Evolutionary conservation across 2,888 invertebrate species (phyloP).

Genomic region (Phymatocera aterrima): DNA sequence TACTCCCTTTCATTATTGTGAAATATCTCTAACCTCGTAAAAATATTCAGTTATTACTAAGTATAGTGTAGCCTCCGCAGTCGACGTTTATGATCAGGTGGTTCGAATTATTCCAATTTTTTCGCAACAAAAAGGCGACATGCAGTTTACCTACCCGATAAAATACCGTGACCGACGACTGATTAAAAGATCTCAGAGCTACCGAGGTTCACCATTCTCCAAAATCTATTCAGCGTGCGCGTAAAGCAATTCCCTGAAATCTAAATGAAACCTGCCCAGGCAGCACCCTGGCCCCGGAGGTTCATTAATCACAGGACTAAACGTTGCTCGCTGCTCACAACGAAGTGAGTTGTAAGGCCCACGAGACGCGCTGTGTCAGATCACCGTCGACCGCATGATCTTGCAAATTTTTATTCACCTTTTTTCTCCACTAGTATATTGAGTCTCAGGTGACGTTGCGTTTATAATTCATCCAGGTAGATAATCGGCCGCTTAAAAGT

Average conservation of each 20-base stretch:
- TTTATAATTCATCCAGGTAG: constrained; percentile 49
- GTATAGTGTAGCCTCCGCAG: too few species aligned
- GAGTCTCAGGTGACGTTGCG: constrained; percentile 34
- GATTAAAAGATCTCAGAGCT: neutral
- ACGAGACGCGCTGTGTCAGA: constrained; percentile 42
- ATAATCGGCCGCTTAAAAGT: constrained; percentile 72
- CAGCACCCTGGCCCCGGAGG: constrained; percentile 52
- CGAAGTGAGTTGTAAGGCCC: constrained; percentile 52
- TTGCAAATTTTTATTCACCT: constrained; percentile 60
- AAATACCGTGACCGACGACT: neutral
- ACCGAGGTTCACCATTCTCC: neutral
- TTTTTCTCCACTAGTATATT: constrained; percentile 22
- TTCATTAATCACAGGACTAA: constrained; percentile 71
- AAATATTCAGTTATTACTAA: constrained; percentile 12
- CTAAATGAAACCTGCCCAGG: constrained; percentile 52
- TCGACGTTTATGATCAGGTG: too few species aligned
- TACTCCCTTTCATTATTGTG: constrained; percentile 37
- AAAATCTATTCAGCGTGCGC: neutral
- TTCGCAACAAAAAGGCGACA: neutral
- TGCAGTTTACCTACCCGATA: neutral
- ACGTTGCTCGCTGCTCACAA: constrained; percentile 53
- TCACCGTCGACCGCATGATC: constrained; percentile 57
- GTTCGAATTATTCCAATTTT: too few species aligned
- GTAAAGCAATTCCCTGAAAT: constrained; percentile 15
- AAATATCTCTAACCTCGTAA: constrained; percentile 21